Base-by-base conservation (phyloP, 2,888 invertebrate species). In the Lasius platythorax region DNA sequence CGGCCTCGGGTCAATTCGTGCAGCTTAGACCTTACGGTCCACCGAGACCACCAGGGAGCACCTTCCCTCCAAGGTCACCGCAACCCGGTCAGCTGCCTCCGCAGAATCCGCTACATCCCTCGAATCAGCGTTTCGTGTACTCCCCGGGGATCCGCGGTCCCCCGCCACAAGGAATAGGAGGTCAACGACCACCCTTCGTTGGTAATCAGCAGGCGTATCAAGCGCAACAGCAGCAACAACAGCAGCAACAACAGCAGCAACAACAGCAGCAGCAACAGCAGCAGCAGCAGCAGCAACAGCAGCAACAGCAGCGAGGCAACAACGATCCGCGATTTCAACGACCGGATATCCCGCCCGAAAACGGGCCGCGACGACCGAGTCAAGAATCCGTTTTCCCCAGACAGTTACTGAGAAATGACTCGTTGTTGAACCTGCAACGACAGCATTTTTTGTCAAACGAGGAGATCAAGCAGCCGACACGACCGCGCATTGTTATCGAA, bases 1-100 rank as follows among this genome's bases (percentile, higher is more conserved):
- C 37, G 95, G 88, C 96, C 96, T 76, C 91, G 11, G 95, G 79
- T 93, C 91, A 91, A 37, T 85, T 83, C 23, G 72, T 33, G 0
- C 88, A 93, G 74, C 92, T 93, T 3, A 82, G 91, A 53, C 86
- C 91, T 6, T 89, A 90, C 87, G 91, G 89, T 40, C 88, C 87
- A 6, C 83, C 88, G 2, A 85, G 91, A 75, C 89, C 89, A 68
- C 89, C 91, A 4, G 90, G 87, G 40, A 79, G 58, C n/a, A 63
- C 83, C 12, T 87, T 88, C 12, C 85, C 85, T 9, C 90, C 84
- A 46, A 86, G 85, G 23, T 84, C 87, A n/a, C 83, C 76, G 0
- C 87, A 86, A 53, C 87, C 85, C 8, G 84, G 85, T 11, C 87
- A 87, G 61, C 82, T 83, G 58, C 84, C 73, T 0, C 50, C 37